phyloP scores from a whole-genome alignment of 2,888 invertebrate genomes.

The Leucozona laternaria region DNA sequence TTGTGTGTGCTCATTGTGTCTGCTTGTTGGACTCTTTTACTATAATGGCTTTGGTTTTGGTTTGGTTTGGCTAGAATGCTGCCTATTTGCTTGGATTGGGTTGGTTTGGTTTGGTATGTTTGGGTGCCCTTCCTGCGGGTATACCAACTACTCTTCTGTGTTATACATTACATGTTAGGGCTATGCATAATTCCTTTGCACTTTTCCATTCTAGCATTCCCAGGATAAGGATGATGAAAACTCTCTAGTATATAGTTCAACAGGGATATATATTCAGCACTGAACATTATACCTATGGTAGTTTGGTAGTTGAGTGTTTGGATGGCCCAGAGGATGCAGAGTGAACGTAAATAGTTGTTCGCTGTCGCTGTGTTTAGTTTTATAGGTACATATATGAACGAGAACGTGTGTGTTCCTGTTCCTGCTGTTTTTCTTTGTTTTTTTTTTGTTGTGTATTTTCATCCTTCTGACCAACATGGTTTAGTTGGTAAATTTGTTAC shows the following conservation, averaged over 20 bases:
- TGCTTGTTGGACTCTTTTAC: conserved; percentile 14
- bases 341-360: conserved; percentile 65
- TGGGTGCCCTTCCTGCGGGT: conserved; percentile 62
- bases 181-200: conserved; percentile 61
- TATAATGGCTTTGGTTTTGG: not conserved
- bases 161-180: conserved; percentile 39
- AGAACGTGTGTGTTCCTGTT: conserved; percentile 62
- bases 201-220: conserved; percentile 41
- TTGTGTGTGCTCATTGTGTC: conserved; percentile 8
- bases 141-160: conserved; percentile 30
- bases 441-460: conserved; percentile 15
- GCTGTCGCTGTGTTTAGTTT: conserved; percentile 46
- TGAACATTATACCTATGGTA: not conserved
- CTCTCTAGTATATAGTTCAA: conserved; percentile 43
- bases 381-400: conserved; percentile 40
- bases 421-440: conserved; percentile 37
- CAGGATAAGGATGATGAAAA: conserved; percentile 63
- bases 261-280: conserved; percentile 13
- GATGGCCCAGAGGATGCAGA: conserved; percentile 37
- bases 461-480: conserved; percentile 43
- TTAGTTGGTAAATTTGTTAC: conserved; percentile 43
- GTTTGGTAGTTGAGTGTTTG: not conserved
- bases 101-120: conserved; percentile 49
- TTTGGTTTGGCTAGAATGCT: not conserved
- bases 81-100: conserved; percentile 28